Percentiles rank a stretch among this genome's conserved stretches.
Evolutionary conservation across 2,113 vertebrate species (phyloP).

Genomic region (Synodontis membranacea): DNA sequence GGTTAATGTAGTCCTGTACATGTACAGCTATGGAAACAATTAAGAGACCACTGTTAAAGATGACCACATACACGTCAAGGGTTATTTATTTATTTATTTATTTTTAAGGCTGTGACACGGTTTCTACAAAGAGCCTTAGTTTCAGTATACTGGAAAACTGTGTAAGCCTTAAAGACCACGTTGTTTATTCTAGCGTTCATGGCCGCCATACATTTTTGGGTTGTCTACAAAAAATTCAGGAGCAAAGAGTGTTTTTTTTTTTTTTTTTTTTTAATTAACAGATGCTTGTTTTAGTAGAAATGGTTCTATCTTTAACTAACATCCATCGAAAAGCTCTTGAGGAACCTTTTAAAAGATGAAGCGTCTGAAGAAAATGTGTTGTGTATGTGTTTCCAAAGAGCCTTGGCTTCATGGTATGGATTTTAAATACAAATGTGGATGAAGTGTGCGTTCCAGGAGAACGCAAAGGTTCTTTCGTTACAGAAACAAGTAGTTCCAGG

Average conservation of each 20-base stretch:
- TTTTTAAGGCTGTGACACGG: too few species aligned
- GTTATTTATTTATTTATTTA: too few species aligned
- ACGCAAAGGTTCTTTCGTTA: background rate
- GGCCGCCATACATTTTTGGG: background rate
- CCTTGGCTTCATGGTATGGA: background rate
- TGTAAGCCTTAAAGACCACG: background rate
- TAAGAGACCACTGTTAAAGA: too few species aligned
- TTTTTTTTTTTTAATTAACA: background rate
- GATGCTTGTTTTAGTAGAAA: background rate
- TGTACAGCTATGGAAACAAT: too few species aligned
- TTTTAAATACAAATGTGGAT: background rate
- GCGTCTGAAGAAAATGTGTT: background rate
- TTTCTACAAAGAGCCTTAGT: background rate
- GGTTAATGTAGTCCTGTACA: too few species aligned
- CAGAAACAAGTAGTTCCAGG: background rate
- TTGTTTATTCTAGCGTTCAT: background rate
- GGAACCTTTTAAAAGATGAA: background rate
- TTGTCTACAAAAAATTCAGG: background rate
- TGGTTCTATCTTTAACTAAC: background rate
- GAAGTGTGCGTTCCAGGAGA: background rate
- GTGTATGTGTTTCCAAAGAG: background rate
- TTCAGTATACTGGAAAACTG: background rate
- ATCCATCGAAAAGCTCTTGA: background rate
- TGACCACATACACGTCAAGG: too few species aligned
- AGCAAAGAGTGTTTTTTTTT: background rate